Base-by-base conservation (phyloP, 1,140 invertebrate species). In the Calephelis virginiensis region DNA sequence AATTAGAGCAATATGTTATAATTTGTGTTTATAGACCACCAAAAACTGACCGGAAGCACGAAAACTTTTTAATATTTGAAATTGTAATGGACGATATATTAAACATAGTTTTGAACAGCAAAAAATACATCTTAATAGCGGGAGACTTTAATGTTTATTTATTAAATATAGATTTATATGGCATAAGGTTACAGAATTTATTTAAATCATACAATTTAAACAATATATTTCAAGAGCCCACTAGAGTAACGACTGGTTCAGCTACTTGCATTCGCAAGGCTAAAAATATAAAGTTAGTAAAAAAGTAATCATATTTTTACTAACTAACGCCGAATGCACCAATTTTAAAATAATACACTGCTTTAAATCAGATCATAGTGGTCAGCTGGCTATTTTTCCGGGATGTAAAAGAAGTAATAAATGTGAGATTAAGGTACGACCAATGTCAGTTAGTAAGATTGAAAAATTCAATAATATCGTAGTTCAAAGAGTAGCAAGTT, bases 231-330 rank as follows among this genome's bases (percentile, higher is more conserved):
- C 13, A 38, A 5, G 50, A 64, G 40, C 63, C 63, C 8, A 56
- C 63, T 6, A 50, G 47, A 37, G 40, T 45, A 53, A 13, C 37
- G 11, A 40, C 9, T 43, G 13, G 7, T 43, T 64, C 49, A 14
- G 63, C 63, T 14, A 64, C 63, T 56, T 64, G 63, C 14, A n/a
- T 64, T n/a, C n/a, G n/a, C n/a, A n/a, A n/a, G n/a, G n/a, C n/a
- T n/a, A n/a, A n/a, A n/a, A n/a, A n/a, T n/a, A n/a, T n/a, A n/a
- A n/a, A n/a, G n/a, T n/a, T n/a, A n/a, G n/a, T n/a, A n/a, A n/a
- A n/a, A n/a, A n/a, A n/a, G n/a, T 10, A 38, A 64, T 43, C 56
- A 43, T 59, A 59, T 56, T n/a, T 48, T 63, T 11, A 46, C 13
- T 13, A 48, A 47, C n/a, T 45, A 12, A 11, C n/a, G n/a, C n/a